Evolutionary conservation across 2,888 invertebrate genomes (phyloP).

Genomic region (Bembecia ichneumoniformis): DNA sequence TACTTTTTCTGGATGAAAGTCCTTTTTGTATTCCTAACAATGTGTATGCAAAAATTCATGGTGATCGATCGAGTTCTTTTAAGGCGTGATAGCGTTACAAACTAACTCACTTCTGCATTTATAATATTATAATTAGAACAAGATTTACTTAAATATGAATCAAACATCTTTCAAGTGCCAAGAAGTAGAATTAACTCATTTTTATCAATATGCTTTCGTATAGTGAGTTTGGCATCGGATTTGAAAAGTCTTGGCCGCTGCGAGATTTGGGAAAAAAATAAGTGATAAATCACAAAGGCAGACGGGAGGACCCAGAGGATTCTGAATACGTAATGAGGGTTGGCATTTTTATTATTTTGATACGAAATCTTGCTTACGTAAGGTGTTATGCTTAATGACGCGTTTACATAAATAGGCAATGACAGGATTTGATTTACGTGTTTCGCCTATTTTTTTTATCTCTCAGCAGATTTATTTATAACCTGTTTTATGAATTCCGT

Average conservation of each 20-base stretch:
- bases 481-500: no score
- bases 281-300: conserved; percentile 57
- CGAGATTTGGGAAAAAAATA: conserved; percentile 37
- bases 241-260: conserved; percentile 38
- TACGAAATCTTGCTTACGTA: neutral
- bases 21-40: no score
- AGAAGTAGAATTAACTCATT: conserved; percentile 31
- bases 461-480: no score
- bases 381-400: neutral
- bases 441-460: neutral
- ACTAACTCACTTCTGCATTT: neutral
- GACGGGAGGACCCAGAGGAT: conserved; percentile 44
- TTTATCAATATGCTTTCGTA: conserved; percentile 60
- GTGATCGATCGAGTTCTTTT: no score
- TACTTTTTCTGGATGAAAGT: no score
- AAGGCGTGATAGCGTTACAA: no score
- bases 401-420: neutral
- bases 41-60: no score
- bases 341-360: conserved; percentile 23
- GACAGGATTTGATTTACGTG: neutral
- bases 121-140: neutral
- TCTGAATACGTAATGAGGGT: conserved; percentile 57
- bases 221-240: conserved; percentile 41
- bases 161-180: conserved; percentile 14
- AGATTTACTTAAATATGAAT: conserved; percentile 2